phyloP scores from a whole-genome alignment of 1,140 invertebrate species.

The Drosophila sp. region DNA sequence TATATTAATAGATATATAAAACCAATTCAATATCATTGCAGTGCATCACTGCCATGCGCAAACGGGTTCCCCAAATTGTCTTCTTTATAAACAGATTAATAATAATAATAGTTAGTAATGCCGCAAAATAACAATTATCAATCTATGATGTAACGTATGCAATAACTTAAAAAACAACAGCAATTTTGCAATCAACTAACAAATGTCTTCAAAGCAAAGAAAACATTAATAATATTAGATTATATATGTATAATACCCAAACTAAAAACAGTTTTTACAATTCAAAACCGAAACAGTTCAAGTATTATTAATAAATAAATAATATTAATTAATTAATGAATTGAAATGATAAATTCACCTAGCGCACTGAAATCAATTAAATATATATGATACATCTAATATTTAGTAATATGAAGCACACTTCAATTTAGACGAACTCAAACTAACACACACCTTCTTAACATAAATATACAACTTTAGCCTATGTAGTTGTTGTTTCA shows the following conservation, averaged over 20 bases:
- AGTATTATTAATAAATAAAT: conserved; percentile 61
- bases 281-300: conserved; percentile 48
- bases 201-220: conserved; percentile 35
- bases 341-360: conserved; percentile 26
- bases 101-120: conserved; percentile 56
- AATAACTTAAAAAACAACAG: conserved; percentile 61
- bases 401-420: conserved; percentile 40
- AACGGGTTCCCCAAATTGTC: conserved; percentile 74
- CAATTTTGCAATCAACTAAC: conserved; percentile 57
- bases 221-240: not conserved
- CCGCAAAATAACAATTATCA: conserved; percentile 44
- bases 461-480: conserved; percentile 29
- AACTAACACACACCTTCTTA: conserved; percentile 27
- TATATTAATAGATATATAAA: not conserved
- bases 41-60: conserved; percentile 79
- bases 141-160: conserved; percentile 71
- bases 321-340: conserved; percentile 24
- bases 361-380: conserved; percentile 53
- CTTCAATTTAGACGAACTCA: conserved; percentile 25
- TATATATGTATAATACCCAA: conserved; percentile 20
- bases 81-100: conserved; percentile 59
- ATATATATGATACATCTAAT: conserved; percentile 8
- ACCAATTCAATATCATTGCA: conserved; percentile 71
- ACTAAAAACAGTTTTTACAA: conserved; percentile 38
- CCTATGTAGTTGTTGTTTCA: conserved; percentile 57